Evolutionary conservation across 2,797 vertebrate genomes (phyloP).

Genomic region (Staurois parvus): DNA sequence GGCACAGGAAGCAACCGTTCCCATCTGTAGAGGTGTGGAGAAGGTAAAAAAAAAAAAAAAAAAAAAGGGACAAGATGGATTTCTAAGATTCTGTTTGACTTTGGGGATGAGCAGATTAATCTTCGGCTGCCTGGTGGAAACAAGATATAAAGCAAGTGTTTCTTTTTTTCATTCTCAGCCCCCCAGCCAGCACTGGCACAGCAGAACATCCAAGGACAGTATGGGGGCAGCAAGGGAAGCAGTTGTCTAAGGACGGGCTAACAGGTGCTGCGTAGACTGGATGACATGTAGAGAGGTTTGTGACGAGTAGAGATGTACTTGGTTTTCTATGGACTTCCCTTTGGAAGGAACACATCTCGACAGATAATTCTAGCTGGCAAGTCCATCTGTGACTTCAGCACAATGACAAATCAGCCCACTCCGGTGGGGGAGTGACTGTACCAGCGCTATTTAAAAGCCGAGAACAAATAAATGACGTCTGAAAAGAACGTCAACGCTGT

Average conservation of each 20-base stretch:
- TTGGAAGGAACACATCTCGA: not conserved
- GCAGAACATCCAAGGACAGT: not conserved
- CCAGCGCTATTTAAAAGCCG: not conserved
- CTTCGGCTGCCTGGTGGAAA: slow-evolving; percentile 30
- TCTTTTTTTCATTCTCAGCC: not conserved
- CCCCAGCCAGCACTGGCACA: not conserved
- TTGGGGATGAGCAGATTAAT: slow-evolving; percentile 31
- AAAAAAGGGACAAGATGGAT: slow-evolving; percentile 22
- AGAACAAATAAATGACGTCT: not conserved
- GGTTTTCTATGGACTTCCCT: not conserved
- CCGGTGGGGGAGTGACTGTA: not conserved
- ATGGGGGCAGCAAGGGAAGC: slow-evolving; percentile 3
- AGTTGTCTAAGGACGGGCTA: not conserved
- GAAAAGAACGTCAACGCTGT: not conserved
- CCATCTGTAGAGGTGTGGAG: slow-evolving; percentile 46
- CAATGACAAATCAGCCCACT: slow-evolving; percentile 3
- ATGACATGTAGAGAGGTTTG: slow-evolving; percentile 37
- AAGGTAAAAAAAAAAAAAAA: slow-evolving; percentile 13
- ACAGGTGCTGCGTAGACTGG: slow-evolving; percentile 24
- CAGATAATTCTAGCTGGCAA: not conserved
- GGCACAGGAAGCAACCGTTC: slow-evolving; percentile 26
- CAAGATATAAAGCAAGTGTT: not conserved
- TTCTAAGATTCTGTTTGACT: slow-evolving; percentile 25
- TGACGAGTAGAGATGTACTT: not conserved
- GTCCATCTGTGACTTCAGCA: slow-evolving; percentile 24